Evolutionary conservation across 2,797 vertebrate species (phyloP), one percentile per base, ranked within the genome.

Genomic region (Apogon hyalosoma): DNA sequence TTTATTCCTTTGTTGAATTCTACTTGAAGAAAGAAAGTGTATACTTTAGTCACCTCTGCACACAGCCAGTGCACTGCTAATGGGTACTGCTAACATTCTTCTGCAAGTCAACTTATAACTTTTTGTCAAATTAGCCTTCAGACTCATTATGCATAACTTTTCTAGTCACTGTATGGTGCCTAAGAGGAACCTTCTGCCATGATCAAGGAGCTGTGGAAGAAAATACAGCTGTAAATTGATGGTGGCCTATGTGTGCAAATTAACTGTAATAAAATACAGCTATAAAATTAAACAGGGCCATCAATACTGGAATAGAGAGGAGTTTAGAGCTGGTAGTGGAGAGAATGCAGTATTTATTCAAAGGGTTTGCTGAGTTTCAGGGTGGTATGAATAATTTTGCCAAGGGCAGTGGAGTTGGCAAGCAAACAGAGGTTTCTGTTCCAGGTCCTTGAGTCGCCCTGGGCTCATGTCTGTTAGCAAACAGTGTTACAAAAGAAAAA

Each of bases 371-470:
- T 8, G 70, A 64, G 43, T 73, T 75, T 61, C 3, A 0, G 52
- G 63, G 42, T 18, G 40, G 16, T 42, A 45, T 75, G 66, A 74
- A 79, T 79, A 70, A 81, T 78, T 68, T 75, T 10, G 54, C 73
- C 73, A 71, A 77, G 78, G 77, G 70, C 65, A 57, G 46, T 0
- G 15, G 39, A 62, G 55, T 73, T 80, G 83, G 79, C 77, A 70
- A 73, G 64, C 43, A 51, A 72, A 58, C 36, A 52, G 24, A 45
- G 1, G 55, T 54, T 77, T 61, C 31, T 0, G 54, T 66, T 85
- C 69, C 72, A 82, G 62, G 76, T 84, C 82, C 85, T 86, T 74
- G 74, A 72, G 63, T 58, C 5, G 60, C 73, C 83, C 79, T 28
- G 0, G 58, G 56, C 63, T 71, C 38, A 9, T 15, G 69, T 80